Conservation (phyloP, 2,888 invertebrate species). For the Thecocarcelia acutangulata region DNA sequence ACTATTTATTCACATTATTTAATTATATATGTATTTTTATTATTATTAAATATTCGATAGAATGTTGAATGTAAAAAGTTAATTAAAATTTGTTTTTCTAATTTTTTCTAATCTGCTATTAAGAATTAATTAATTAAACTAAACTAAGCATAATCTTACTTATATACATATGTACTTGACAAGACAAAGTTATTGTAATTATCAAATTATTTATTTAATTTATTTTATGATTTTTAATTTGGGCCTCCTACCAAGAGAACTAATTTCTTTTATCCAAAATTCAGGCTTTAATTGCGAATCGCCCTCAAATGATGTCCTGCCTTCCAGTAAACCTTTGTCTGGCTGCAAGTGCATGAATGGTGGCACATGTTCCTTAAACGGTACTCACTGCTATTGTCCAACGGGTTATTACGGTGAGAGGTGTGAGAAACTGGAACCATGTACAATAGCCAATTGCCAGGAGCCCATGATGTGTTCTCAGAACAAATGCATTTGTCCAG, state of each 20-base stretch:
- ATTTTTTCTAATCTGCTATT: constrained; percentile 1
- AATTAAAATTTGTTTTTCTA: not conserved
- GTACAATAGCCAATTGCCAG: constrained; percentile 77
- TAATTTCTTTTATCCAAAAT: not conserved
- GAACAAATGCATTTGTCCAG: constrained; percentile 80
- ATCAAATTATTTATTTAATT: not conserved
- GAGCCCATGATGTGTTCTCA: constrained; percentile 80
- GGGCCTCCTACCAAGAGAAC: not conserved
- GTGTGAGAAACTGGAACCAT: constrained; percentile 79
- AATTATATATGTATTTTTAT: too few species aligned
- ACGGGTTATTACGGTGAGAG: constrained; percentile 79
- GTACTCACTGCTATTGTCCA: constrained; percentile 80
- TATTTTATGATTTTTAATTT: not conserved
- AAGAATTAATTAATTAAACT: not conserved
- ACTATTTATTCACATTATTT: too few species aligned
- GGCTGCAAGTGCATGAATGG: constrained; percentile 80
- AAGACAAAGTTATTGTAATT: too few species aligned
- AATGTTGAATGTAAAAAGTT: too few species aligned
- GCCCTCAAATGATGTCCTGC: constrained; percentile 71
- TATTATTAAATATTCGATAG: too few species aligned
- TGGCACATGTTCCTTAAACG: constrained; percentile 80
- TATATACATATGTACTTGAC: too few species aligned
- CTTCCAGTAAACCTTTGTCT: constrained; percentile 59
- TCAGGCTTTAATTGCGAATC: constrained; percentile 80
- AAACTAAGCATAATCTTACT: too few species aligned